Evolutionary conservation across 2,888 invertebrate genomes (phyloP).

Genomic region (Cloeon dipterum): DNA sequence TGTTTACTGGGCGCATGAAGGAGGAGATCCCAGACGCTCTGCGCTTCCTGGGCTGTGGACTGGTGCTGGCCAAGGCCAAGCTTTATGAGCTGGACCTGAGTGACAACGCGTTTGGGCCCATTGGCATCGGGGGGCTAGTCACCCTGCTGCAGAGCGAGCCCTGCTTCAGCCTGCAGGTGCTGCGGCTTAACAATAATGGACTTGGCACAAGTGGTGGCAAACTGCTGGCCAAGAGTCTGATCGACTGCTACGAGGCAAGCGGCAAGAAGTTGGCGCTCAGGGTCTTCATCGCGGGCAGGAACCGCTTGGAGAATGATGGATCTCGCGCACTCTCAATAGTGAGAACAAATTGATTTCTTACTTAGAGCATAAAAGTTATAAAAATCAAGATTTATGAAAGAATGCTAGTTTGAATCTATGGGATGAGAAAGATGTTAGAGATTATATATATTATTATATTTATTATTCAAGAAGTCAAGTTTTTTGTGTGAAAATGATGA

Average conservation of each 20-base stretch:
- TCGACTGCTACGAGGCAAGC: constrained; percentile 38
- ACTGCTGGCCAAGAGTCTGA: constrained; percentile 52
- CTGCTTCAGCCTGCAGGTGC: constrained; percentile 59
- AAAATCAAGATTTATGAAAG: too few species aligned
- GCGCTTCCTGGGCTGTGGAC: constrained; percentile 49
- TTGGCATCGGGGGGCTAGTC: constrained; percentile 73
- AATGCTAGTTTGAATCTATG: too few species aligned
- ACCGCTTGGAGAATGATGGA: constrained; percentile 85
- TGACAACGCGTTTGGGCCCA: constrained; percentile 93
- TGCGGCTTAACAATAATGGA: constrained; percentile 86
- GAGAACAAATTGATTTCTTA: too few species aligned
- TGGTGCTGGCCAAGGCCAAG: constrained; percentile 55
- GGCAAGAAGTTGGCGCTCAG: constrained; percentile 49
- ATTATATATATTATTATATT: too few species aligned
- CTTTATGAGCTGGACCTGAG: constrained; percentile 76
- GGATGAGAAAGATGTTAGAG: too few species aligned
- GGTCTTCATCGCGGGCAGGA: constrained; percentile 80
- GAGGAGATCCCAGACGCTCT: constrained; percentile 85
- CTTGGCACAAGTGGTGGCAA: constrained; percentile 75
- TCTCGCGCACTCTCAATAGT: constrained; percentile 61
- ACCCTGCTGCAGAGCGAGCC: constrained; percentile 59
- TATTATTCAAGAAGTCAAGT: too few species aligned
- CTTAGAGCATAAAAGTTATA: too few species aligned
- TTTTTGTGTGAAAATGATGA: too few species aligned
- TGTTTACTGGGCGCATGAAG: constrained; percentile 90